Evolutionary conservation across 2,113 vertebrate species (phyloP).

Genomic region (Melierax canorus): DNA sequence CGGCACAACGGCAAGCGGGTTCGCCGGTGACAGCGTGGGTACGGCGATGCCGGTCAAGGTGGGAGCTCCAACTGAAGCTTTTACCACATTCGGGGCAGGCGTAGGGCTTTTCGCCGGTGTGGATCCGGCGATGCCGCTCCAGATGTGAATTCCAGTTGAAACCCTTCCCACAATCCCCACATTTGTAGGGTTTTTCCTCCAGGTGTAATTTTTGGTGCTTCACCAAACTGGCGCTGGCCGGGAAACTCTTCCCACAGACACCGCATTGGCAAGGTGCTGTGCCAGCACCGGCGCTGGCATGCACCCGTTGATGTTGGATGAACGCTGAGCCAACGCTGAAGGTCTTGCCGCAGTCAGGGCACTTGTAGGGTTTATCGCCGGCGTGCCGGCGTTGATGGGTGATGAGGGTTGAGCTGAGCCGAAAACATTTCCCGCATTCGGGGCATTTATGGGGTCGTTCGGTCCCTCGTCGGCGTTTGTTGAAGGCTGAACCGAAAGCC

Average conservation of each 20-base stretch:
- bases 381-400: constrained; percentile 18
- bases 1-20: constrained; percentile 51
- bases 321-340: neutral
- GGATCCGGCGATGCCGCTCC: constrained; percentile 79
- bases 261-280: neutral
- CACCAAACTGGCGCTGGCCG: neutral
- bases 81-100: constrained; percentile 83
- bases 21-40: constrained; percentile 73
- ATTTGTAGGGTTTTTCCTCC: constrained; percentile 70
- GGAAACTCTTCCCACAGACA: constrained; percentile 34
- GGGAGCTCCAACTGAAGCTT: constrained; percentile 84
- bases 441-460: neutral
- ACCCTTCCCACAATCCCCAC: constrained; percentile 81
- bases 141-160: constrained; percentile 76
- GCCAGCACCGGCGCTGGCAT: neutral
- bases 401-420: constrained; percentile 81
- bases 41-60: constrained; percentile 85
- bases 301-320: constrained; percentile 39
- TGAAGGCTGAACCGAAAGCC: neutral
- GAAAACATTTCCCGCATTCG: constrained; percentile 22
- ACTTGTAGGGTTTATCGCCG: neutral
- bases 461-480: neutral
- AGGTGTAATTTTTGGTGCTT: constrained; percentile 10
- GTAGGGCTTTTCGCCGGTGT: constrained; percentile 82
- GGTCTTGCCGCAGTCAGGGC: neutral